Evolutionary conservation across 2,797 vertebrate species (phyloP), one percentile per base, ranked within the genome.

Genomic region (Fistularia tabacaria): DNA sequence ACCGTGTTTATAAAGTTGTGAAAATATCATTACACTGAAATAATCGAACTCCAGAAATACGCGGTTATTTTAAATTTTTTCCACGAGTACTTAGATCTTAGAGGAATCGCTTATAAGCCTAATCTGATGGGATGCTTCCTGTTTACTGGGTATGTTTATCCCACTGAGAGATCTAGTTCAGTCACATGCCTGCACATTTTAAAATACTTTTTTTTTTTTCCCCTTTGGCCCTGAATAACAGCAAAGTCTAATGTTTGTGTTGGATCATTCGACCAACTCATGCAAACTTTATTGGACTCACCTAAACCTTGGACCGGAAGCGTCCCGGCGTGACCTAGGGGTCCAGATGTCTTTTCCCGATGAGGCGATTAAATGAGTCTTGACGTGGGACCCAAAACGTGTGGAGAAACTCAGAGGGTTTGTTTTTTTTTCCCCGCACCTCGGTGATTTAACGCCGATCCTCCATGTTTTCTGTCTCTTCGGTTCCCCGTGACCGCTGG

Each of bases 251-350:
- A 7, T 0, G 7, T 46, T 15, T 38, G 1, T 40, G 6, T 13
- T 57, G 44, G 1, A 13, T 1, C 0, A 40, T 6, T 40, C 0
- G 46, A 36, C 13, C 0, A 68, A 10, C 10, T 0, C 37, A 3
- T 6, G 15, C 1, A 25, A 3, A 8, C 0, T 11, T 4, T 12
- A 36, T 0, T 6, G 9, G 10, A 85, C 84, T 87, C 74, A 88
- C 86, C 77, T 50, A 44, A 71, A 46, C 9, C 51, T 64, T 56
- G 13, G 56, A 13, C 55, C 10, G 60, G 59, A 79, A 70, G 46
- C 41, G 49, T 41, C 43, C 38, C 8, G 61, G 36, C 12, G 40
- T 9, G 36, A 65, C 53, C 66, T 6, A 3, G 9, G 8, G 69
- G 7, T 36, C 56, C 25, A 5, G 25, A 25, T 25, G 25, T 25